Evolutionary conservation across 2,797 vertebrate genomes (phyloP).

Genomic region (Pitangus sulphuratus): DNA sequence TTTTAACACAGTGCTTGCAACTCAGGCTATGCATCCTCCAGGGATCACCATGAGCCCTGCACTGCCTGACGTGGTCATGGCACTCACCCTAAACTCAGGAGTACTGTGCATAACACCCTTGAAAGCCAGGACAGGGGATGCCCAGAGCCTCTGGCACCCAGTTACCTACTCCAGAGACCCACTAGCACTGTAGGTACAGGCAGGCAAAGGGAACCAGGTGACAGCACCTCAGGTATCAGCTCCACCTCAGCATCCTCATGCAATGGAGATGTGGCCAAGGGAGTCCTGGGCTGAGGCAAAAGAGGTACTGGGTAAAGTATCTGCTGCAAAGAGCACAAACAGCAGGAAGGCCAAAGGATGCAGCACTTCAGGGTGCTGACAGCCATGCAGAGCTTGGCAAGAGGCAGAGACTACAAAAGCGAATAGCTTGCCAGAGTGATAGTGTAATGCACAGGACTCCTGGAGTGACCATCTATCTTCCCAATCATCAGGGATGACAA

Average conservation of each 20-base stretch:
- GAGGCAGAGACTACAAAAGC: background rate
- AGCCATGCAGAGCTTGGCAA: background rate
- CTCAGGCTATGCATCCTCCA: rapidly evolving
- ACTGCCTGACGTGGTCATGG: rapidly evolving
- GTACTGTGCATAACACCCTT: rapidly evolving
- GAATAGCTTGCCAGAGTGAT: rapidly evolving
- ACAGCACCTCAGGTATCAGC: background rate
- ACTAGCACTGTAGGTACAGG: rapidly evolving
- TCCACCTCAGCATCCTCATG: background rate
- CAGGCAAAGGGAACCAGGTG: background rate
- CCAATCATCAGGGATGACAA: background rate
- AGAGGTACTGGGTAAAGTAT: background rate
- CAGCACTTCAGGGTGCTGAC: background rate
- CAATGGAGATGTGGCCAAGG: background rate
- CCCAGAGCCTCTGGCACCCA: background rate
- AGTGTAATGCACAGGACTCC: background rate
- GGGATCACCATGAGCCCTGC: background rate
- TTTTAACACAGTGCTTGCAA: background rate
- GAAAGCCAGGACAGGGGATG: background rate
- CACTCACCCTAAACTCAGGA: background rate
- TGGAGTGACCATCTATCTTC: background rate
- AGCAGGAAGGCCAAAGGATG: background rate
- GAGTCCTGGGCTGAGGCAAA: background rate
- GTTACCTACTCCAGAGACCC: background rate
- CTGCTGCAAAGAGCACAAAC: background rate